A percentile compares a stretch with the other conserved stretches of the same genome.
Evolutionary conservation across 2,888 invertebrate species (phyloP).

Genomic region (Cataglyphis albicans): DNA sequence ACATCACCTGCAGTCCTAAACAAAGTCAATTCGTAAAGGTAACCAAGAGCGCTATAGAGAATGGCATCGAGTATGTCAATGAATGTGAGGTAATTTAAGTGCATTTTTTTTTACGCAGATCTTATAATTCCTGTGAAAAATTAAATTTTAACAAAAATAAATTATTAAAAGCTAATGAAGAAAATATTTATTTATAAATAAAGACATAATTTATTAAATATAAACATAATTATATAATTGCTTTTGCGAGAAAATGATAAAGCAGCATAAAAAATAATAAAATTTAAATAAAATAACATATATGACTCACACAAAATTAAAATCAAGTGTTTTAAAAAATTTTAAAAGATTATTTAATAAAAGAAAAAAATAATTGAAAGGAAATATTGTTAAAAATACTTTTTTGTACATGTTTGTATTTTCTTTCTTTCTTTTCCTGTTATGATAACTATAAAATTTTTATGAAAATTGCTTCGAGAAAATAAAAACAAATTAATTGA

Average conservation of each 20-base stretch:
- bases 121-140: not conserved
- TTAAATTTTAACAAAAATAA: not conserved
- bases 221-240: too few relatives aligned
- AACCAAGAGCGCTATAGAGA: constrained; percentile 60
- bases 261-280: not conserved
- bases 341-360: too few relatives aligned
- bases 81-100: constrained; percentile 67
- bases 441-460: not conserved
- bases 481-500: not conserved
- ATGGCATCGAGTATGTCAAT: constrained; percentile 61
- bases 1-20: constrained; percentile 92
- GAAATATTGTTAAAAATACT: not conserved
- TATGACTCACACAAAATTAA: not conserved
- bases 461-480: too few relatives aligned
- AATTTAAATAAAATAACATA: not conserved
- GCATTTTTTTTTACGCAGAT: not conserved
- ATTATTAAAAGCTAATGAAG: not conserved
- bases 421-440: not conserved
- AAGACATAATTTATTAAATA: not conserved
- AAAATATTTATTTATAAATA: not conserved
- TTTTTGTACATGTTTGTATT: not conserved
- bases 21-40: constrained; percentile 89
- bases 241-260: not conserved
- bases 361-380: too few relatives aligned
- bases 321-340: not conserved